Base-by-base conservation (phyloP, 2,113 vertebrate genomes). In the Myodes glareolus region DNA sequence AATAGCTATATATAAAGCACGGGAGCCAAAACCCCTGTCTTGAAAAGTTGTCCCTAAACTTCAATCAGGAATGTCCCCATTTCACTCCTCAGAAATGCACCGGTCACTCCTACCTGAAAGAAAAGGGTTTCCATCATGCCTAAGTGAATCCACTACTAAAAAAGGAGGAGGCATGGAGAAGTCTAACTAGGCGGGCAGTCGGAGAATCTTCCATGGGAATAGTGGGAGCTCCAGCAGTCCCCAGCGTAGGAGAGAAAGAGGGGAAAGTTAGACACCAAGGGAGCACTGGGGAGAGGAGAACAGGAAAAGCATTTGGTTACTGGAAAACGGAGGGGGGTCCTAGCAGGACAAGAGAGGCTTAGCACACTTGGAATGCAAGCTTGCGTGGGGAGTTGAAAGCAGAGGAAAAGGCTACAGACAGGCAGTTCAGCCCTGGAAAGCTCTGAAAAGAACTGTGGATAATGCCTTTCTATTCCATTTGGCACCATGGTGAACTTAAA, bases 371-470 rank as follows among this genome's bases (percentile, higher is more conserved):
- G 12, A 68, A 68, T 65, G 23, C 12, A 7, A 8, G 6, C 39
- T 70, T n/a, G 2, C 3, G 0, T 52, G 1, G 0, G 9, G 31
- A 63, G 17, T 4, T 3, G 36, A 76, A 23, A 65, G 42, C 19
- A 27, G 47, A 47, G 42, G 47, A 27, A 67, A 80, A 84, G 61
- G 21, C 31, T 31, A 70, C 77, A 84, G 12, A 11, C 2, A 36
- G 27, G 16, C 39, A 65, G 47, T n/a, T 1, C 61, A n/a, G 52
- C 9, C 16, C 3, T 33, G 16, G 77, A 95, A 47, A 5, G 1
- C n/a, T 52, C 73, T 70, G 3, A 88, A 68, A n/a, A 75, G 8
- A 1, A 33, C 14, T 27, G 17, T 68, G 21, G 63, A 2, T 47
- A 91, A 7, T 50, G 13, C 2, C 17, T 19, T 11, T 45, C 78